phyloP scores from a whole-genome alignment of 2,888 invertebrate species.

The Leptarthrus brevirostris region DNA sequence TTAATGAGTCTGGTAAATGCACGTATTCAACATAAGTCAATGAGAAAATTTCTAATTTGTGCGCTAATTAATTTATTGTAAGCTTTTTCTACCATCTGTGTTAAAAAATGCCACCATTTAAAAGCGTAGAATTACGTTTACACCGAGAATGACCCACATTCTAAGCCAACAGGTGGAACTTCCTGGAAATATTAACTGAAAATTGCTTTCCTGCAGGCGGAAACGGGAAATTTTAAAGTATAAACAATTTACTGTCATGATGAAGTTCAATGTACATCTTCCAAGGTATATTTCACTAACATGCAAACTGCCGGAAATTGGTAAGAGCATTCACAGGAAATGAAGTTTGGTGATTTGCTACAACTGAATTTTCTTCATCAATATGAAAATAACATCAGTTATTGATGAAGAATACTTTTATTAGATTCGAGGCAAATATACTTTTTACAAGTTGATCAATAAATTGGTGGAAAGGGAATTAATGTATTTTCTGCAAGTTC shows the following conservation, averaged over 20 bases:
- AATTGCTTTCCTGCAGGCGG: constrained; percentile 23
- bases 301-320: background rate
- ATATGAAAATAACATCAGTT: too few species aligned
- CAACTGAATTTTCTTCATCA: too few species aligned
- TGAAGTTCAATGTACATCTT: background rate
- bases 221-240: constrained; percentile 13
- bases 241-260: constrained; percentile 2
- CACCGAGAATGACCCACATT: background rate
- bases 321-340: background rate
- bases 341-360: background rate
- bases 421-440: too few species aligned
- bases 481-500: too few species aligned
- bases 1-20: constrained; percentile 8
- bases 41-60: background rate
- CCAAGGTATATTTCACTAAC: background rate
- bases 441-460: too few species aligned
- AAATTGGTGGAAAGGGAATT: too few species aligned
- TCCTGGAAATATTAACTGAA: constrained; percentile 21
- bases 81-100: background rate
- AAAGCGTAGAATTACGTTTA: background rate
- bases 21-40: background rate
- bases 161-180: background rate
- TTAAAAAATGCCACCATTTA: background rate
- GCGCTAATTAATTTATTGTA: background rate
- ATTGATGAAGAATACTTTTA: too few species aligned